Percentiles rank a stretch among this genome's conserved stretches.
phyloP scores from a whole-genome alignment of 2,888 invertebrate genomes.

The Athalia rosae region DNA sequence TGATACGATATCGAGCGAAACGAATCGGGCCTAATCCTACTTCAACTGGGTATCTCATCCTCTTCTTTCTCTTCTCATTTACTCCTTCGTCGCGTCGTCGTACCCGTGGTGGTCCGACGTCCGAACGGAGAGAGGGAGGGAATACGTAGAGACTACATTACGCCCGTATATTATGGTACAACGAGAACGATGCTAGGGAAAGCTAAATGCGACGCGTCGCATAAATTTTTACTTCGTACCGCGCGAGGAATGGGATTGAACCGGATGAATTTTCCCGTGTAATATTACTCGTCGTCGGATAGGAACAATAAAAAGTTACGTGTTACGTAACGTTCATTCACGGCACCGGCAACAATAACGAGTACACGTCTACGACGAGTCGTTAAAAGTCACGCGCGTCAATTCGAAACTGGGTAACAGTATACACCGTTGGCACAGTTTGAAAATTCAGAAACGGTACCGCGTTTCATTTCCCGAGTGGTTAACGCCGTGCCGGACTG shows the following conservation, averaged over 20 bases:
- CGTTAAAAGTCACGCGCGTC: neutral
- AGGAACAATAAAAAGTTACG: conserved; percentile 27
- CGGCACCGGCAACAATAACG: neutral
- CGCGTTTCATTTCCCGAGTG: neutral
- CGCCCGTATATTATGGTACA: conserved; percentile 22
- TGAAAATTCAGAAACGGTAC: conserved; percentile 1
- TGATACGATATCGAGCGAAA: conserved; percentile 19
- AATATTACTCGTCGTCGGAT: neutral
- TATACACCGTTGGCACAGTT: neutral
- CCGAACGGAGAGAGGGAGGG: conserved; percentile 1
- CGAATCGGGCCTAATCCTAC: conserved; percentile 26
- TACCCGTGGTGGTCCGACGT: neutral
- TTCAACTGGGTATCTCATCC: neutral
- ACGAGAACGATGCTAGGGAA: conserved; percentile 7
- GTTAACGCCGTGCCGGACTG: neutral
- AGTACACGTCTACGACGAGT: too few species aligned
- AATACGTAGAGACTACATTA: neutral
- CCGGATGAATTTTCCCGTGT: conserved; percentile 14
- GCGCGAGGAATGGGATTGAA: neutral
- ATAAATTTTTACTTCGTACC: neutral
- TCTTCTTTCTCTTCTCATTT: conserved; percentile 27
- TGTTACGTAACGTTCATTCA: neutral
- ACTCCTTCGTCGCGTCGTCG: neutral
- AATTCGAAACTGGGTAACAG: conserved; percentile 8
- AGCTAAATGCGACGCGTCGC: neutral